These are phyloP conservation scores for Ianthella basta DNA, from an alignment of 37 sponge, comb jelly and placozoan species.

Conservation along the genomic window DNA sequence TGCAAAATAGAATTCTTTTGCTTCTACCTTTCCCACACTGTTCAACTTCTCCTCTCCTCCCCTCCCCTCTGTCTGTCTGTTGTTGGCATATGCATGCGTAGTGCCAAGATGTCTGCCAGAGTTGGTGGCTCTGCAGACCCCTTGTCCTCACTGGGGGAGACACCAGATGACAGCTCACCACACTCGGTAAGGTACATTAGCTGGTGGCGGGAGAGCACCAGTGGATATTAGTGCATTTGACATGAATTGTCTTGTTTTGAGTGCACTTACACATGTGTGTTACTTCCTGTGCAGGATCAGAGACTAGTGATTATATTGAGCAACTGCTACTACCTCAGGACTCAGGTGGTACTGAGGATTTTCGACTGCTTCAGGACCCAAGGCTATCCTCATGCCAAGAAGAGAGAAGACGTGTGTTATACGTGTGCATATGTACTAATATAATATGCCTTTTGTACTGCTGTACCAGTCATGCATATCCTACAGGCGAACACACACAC, in stretches of 20 bases:
- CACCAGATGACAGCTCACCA: neutral
- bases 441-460: no score
- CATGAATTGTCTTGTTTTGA: neutral
- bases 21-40: neutral
- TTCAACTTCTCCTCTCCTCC: neutral
- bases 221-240: no score
- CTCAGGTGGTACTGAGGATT: constrained; percentile 71
- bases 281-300: constrained; percentile 48
- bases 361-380: constrained; percentile 77
- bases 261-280: neutral
- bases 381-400: constrained; percentile 68
- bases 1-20: no score
- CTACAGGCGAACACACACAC: neutral
- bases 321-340: constrained; percentile 70
- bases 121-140: neutral
- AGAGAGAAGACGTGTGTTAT: constrained; percentile 39
- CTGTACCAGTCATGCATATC: no score
- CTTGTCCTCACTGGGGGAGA: neutral
- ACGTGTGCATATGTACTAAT: neutral
- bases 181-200: neutral
- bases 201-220: no score
- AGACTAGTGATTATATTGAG: constrained; percentile 82
- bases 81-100: neutral
- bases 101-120: neutral
- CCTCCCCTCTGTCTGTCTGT: neutral